Evolutionary conservation across 2,888 invertebrate genomes (phyloP), one percentile per base, ranked within the genome.

Genomic region (Anthophora plumipes): DNA sequence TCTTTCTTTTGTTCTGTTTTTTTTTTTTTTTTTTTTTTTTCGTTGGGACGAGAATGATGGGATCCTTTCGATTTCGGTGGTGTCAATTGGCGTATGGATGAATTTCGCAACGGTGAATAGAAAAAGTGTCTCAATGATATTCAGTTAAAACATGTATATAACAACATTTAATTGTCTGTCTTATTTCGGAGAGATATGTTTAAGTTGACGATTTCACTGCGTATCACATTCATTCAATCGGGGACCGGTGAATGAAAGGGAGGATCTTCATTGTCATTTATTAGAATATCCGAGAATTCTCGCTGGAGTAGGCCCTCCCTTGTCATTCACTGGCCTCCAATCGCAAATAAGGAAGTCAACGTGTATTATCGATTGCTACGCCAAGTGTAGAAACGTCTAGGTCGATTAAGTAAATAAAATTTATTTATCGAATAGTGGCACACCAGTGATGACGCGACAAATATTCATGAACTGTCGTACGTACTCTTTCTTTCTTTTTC

Each of bases 361-460:
- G 57, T 70, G 59, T 59, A 37, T 59, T 52, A 46, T 71, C 41
- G 41, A 66, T 39, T 60, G 72, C 79, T 79, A 80, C 71, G 54
- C 60, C 79, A 46, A 75, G 70, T 75, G 75, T 82, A 81, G 81
- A 70, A 81, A 81, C 70, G 57, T 81, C 64, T 72, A 82, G 64
- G 54, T 83, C 68, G 78, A 66, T 83, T 83, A 83, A 78, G 83
- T 83, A 83, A 83, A 83, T 83, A 83, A 83, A 83, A 83, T 83
- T 83, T 83, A 83, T 83, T 83, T 83, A 83, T 83, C 83, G 83
- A 82, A 70, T 82, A 82, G 82, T 82, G 72, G 83, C 77, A 77
- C 82, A 77, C 82, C 82, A 64, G 71, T 77, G 72, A 66, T 72
- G 64, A 55, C 71, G 72, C 81, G 81, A 66, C 69, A 81, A 67